Conservation (phyloP, 2,888 invertebrate species). For the Ceriagrion tenellum region DNA sequence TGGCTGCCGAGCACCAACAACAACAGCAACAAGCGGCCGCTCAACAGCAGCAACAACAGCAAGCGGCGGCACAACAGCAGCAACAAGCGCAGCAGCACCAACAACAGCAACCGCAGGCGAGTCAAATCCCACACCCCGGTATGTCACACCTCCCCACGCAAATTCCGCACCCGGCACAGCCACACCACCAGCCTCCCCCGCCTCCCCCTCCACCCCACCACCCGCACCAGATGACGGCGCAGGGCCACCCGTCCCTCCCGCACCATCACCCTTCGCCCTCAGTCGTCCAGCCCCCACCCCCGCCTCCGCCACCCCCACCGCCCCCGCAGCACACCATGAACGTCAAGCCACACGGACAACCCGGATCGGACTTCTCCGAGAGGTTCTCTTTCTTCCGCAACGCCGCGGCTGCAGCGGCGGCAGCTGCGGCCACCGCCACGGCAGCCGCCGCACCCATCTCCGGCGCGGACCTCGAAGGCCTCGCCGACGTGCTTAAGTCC, state of each 20-base stretch:
- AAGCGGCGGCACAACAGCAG: constrained; percentile 77
- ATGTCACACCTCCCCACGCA: constrained; percentile 76
- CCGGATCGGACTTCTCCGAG: constrained; percentile 83
- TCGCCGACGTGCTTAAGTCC: constrained; percentile 94
- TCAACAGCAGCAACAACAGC: constrained; percentile 79
- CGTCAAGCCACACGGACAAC: constrained; percentile 47
- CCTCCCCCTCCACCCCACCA: constrained; percentile 79
- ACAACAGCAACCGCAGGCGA: constrained; percentile 80
- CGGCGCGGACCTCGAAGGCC: constrained; percentile 90
- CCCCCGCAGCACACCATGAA: constrained; percentile 68
- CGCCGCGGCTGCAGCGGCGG: constrained; percentile 81
- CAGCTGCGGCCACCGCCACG: constrained; percentile 77
- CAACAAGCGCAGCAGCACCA: constrained; percentile 80
- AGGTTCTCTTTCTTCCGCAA: constrained; percentile 88
- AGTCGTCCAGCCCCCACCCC: constrained; percentile 69
- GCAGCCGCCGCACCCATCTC: constrained; percentile 79
- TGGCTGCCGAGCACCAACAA: constrained; percentile 72
- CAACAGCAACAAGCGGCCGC: constrained; percentile 71
- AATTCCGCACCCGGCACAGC: constrained; percentile 75
- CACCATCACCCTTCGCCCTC: constrained; percentile 72
- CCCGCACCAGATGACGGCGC: constrained; percentile 69
- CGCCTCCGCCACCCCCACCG: constrained; percentile 70
- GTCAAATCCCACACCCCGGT: constrained; percentile 78
- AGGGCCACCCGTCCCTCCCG: constrained; percentile 68
- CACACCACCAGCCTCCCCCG: constrained; percentile 75